phyloP scores from a whole-genome alignment of 2,797 vertebrate species.

The Hydrophis major region DNA sequence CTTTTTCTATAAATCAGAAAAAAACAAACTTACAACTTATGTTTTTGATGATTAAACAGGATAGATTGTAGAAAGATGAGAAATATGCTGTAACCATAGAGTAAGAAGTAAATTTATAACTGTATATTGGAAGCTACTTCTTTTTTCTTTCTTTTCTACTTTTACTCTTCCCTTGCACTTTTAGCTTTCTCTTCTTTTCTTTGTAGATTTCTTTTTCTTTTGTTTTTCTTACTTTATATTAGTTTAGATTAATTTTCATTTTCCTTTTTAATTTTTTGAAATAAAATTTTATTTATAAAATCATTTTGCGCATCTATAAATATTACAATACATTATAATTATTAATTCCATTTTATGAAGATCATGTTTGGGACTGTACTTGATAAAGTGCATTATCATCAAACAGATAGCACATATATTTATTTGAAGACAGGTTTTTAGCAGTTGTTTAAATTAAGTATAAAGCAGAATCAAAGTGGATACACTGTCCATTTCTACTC shows the following conservation, averaged over 20 bases:
- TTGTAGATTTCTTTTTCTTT: background rate
- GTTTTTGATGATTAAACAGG: background rate
- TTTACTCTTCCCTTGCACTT: background rate
- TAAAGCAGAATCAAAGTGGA: background rate
- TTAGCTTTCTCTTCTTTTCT: background rate
- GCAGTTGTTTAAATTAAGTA: background rate
- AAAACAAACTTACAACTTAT: background rate
- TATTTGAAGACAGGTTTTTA: background rate
- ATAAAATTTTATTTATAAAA: background rate
- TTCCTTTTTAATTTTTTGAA: background rate
- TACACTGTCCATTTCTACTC: background rate
- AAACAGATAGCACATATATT: background rate
- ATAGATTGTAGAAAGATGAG: background rate
- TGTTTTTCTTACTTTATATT: background rate
- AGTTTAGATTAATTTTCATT: background rate
- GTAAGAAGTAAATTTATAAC: background rate
- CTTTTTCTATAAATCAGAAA: background rate
- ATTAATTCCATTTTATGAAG: too few relatives aligned
- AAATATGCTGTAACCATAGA: background rate
- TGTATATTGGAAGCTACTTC: background rate
- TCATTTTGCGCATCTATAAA: background rate
- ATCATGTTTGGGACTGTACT: background rate
- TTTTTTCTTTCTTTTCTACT: background rate
- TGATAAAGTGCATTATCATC: background rate
- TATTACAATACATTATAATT: background rate